Percentiles rank a stretch among this genome's conserved stretches.
These are phyloP conservation scores for Plotosus lineatus DNA, from an alignment of 2,113 vertebrate genomes.

Conservation along the genomic window DNA sequence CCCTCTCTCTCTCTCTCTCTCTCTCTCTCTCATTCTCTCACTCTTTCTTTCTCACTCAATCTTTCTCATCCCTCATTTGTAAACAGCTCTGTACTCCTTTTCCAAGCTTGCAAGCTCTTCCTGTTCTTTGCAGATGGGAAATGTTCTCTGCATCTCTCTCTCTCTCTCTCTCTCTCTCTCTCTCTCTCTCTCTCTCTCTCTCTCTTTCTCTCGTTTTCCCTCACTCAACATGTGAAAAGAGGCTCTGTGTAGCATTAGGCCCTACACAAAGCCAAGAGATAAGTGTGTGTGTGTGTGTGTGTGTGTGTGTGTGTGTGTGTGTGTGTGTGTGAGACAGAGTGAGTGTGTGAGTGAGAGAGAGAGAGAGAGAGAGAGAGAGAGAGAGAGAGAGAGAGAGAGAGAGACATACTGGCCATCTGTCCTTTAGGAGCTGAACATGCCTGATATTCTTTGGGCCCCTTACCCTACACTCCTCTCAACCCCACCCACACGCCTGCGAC, in stretches of 20 bases:
- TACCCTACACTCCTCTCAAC: slow-evolving; percentile 16
- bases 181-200: slow-evolving; percentile 43
- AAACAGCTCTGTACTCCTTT: slow-evolving; percentile 39
- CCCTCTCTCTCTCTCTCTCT: slow-evolving; percentile 45
- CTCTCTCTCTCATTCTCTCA: slow-evolving; percentile 44
- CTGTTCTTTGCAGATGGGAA: slow-evolving; percentile 64
- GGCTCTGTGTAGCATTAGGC: slow-evolving; percentile 66
- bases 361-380: slow-evolving; percentile 20
- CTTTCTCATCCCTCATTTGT: neutral
- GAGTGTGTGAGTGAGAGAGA: slow-evolving; percentile 7
- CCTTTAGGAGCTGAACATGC: slow-evolving; percentile 44
- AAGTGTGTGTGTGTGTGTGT: slow-evolving; percentile 51
- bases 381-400: slow-evolving; percentile 14
- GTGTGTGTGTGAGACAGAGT: slow-evolving; percentile 9
- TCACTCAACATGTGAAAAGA: slow-evolving; percentile 50
- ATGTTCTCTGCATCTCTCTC: slow-evolving; percentile 1
- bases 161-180: slow-evolving; percentile 47
- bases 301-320: slow-evolving; percentile 31
- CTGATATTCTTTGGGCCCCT: slow-evolving; percentile 40
- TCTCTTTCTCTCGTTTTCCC: slow-evolving; percentile 47
- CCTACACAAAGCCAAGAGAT: slow-evolving; percentile 70
- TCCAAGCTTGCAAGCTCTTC: slow-evolving; percentile 57
- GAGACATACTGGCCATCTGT: slow-evolving; percentile 50
- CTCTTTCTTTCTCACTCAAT: neutral
- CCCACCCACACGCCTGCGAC: slow-evolving; percentile 28